Evolutionary conservation across 1,140 invertebrate species (phyloP).

Genomic region (Tetraneura akinire): DNA sequence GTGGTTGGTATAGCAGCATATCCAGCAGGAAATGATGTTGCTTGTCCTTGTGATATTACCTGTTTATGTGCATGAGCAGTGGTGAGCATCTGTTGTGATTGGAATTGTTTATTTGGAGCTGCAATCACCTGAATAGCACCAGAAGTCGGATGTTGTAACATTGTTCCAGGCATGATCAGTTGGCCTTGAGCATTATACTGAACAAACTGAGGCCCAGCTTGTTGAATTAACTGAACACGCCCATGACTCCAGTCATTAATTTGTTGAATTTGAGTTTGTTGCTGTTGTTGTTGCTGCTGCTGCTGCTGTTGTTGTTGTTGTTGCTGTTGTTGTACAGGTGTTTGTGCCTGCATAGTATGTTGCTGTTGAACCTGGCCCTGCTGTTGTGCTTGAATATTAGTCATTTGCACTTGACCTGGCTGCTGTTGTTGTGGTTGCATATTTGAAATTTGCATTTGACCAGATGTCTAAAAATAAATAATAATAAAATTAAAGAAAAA

Average conservation of each 20-base stretch:
- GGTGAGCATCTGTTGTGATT: constrained; percentile 46
- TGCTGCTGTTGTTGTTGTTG: constrained; percentile 56
- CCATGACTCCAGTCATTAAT: constrained; percentile 52
- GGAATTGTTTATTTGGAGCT: constrained; percentile 49
- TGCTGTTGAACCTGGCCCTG: constrained; percentile 60
- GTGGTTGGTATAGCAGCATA: constrained; percentile 63
- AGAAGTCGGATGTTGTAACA: constrained; percentile 60
- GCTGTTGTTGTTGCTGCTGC: constrained; percentile 32
- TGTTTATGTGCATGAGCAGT: constrained; percentile 49
- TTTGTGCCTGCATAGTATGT: constrained; percentile 57
- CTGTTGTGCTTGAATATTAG: constrained; percentile 60
- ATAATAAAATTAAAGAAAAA: constrained; percentile 46
- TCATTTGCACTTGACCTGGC: constrained; percentile 56
- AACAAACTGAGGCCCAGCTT: constrained; percentile 59
- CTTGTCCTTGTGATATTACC: constrained; percentile 47
- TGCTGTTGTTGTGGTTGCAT: constrained; percentile 43
- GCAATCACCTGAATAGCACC: constrained; percentile 60
- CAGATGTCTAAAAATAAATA: constrained; percentile 18
- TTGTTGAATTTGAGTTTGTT: constrained; percentile 51
- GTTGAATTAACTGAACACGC: constrained; percentile 49
- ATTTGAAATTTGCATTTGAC: constrained; percentile 46
- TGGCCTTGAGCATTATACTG: constrained; percentile 61
- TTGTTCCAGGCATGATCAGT: constrained; percentile 62
- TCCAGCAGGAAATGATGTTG: constrained; percentile 65
- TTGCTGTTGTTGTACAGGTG: constrained; percentile 44